These are phyloP conservation scores for Hypolimnas misippus DNA, from an alignment of 2,888 invertebrate species.

Conservation along the genomic window DNA sequence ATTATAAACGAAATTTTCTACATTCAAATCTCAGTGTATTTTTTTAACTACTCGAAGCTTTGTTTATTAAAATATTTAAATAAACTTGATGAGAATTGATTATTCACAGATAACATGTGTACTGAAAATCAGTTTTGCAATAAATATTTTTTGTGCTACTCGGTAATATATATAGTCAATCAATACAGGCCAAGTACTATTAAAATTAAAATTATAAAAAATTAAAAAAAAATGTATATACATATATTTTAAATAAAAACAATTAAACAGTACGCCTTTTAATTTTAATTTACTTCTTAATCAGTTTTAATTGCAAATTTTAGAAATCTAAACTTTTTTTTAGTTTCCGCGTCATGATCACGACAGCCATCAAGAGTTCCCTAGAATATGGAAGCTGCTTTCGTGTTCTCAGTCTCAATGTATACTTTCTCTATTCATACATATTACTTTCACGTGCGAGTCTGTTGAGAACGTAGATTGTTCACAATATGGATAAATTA, in stretches of 20 bases:
- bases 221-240: too few relatives aligned
- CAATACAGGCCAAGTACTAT: background rate
- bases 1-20: too few relatives aligned
- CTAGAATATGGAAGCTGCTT: slow-evolving; percentile 39
- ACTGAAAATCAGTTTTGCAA: too few relatives aligned
- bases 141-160: too few relatives aligned
- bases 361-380: slow-evolving; percentile 16
- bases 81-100: too few relatives aligned
- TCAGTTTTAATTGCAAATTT: slow-evolving; percentile 32
- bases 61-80: too few relatives aligned
- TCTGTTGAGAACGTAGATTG: slow-evolving; percentile 63
- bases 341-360: slow-evolving; percentile 28
- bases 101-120: too few relatives aligned
- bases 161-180: too few relatives aligned
- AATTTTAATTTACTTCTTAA: slow-evolving; percentile 9
- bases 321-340: slow-evolving; percentile 28
- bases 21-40: too few relatives aligned
- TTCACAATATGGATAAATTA: slow-evolving; percentile 58
- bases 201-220: background rate
- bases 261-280: slow-evolving; percentile 6
- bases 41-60: too few relatives aligned
- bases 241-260: background rate
- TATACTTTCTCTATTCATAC: slow-evolving; percentile 79
- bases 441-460: slow-evolving; percentile 67
- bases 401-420: slow-evolving; percentile 49